Conservation (phyloP, 2,888 invertebrate species). For the Agrypnus murinus region DNA sequence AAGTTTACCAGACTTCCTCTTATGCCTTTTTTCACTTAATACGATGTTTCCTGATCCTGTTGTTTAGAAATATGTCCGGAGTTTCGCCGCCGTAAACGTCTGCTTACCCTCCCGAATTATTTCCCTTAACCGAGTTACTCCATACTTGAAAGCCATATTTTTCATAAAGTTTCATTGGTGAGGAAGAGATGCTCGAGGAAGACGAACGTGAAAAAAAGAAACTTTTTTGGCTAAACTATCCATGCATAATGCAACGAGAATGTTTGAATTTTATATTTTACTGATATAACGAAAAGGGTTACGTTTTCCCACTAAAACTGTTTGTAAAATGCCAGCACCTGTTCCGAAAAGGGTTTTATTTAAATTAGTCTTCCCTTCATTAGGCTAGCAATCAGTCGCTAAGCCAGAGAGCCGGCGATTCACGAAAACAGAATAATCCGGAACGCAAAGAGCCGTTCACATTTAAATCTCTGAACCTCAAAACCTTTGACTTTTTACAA, state of each 20-base stretch:
- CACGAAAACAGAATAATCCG: conserved; percentile 51
- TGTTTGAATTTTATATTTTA: conserved; percentile 48
- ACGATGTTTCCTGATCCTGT: conserved; percentile 60
- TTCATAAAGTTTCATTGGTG: conserved; percentile 38
- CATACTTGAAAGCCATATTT: conserved; percentile 24
- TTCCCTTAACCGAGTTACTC: conserved; percentile 35
- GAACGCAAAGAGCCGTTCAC: conserved; percentile 45
- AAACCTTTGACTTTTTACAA: conserved; percentile 45
- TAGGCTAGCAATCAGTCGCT: conserved; percentile 55
- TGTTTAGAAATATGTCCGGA: conserved; percentile 58
- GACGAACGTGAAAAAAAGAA: conserved; percentile 12
- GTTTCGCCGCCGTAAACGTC: conserved; percentile 39
- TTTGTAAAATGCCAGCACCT: conserved; percentile 51
- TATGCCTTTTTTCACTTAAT: conserved; percentile 61
- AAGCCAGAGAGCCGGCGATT: conserved; percentile 51
- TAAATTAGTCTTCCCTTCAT: conserved; percentile 55
- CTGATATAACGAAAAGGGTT: conserved; percentile 38
- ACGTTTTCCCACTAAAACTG: conserved; percentile 42
- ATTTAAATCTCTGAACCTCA: conserved; percentile 47
- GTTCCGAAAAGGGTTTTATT: conserved; percentile 54
- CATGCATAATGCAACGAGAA: conserved; percentile 41
- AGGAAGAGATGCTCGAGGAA: not conserved
- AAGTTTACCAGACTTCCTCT: conserved; percentile 62
- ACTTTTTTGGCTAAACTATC: conserved; percentile 41
- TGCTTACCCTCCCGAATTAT: conserved; percentile 40